These are phyloP conservation scores for Perccottus glenii DNA, from an alignment of 2,113 vertebrate species.

Conservation along the genomic window DNA sequence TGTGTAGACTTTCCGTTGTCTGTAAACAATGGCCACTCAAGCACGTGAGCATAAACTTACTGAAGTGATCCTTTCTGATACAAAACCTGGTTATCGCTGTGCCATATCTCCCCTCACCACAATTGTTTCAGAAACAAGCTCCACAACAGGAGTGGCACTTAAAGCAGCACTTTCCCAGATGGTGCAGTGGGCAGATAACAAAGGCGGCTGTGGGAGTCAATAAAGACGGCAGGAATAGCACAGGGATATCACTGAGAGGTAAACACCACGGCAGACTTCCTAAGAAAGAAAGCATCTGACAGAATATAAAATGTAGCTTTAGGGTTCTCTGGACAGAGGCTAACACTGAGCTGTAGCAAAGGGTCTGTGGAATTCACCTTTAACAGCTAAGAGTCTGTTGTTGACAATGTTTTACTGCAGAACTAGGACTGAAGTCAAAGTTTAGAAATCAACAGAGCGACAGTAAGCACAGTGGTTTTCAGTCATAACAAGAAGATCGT, in stretches of 20 bases:
- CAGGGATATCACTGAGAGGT: slow-evolving; percentile 33
- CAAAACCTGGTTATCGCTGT: neutral
- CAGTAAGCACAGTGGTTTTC: too few relatives aligned
- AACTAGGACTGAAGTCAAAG: too few relatives aligned
- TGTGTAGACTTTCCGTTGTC: neutral
- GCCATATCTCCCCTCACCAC: neutral
- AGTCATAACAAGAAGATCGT: too few relatives aligned
- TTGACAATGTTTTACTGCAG: neutral
- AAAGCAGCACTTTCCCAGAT: slow-evolving; percentile 52
- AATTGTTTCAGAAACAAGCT: slow-evolving; percentile 41
- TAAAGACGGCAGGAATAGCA: slow-evolving; percentile 53
- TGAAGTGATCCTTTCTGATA: slow-evolving; percentile 25
- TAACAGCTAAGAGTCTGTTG: too few relatives aligned
- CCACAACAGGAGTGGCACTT: slow-evolving; percentile 51
- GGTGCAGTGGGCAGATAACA: slow-evolving; percentile 55
- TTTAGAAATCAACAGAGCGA: too few relatives aligned
- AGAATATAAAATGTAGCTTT: neutral
- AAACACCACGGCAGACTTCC: slow-evolving; percentile 41
- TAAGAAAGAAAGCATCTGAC: neutral
- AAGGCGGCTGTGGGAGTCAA: slow-evolving; percentile 45
- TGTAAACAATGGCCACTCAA: slow-evolving; percentile 25
- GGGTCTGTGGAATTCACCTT: slow-evolving; percentile 8
- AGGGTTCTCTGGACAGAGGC: neutral
- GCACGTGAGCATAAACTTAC: slow-evolving; percentile 8
- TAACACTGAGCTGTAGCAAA: neutral